Evolutionary conservation across 2,113 vertebrate species (phyloP), one percentile per base, ranked within the genome.

Genomic region (Bettongia penicillata): DNA sequence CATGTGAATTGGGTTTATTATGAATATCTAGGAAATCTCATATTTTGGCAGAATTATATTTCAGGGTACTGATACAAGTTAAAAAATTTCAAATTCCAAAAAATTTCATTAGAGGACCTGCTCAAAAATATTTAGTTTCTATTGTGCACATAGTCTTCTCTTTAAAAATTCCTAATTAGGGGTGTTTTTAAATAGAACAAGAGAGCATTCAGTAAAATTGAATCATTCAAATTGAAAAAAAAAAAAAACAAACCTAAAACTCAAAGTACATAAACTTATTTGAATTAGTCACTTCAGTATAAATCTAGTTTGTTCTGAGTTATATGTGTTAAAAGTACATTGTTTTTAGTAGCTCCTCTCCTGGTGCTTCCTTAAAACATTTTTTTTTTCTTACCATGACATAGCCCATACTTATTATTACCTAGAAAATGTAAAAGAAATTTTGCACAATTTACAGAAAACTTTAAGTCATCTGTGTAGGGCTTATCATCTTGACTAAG

Each of bases 91-190:
- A 95, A 57, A 91, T 93, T 53, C 11, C 92, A n/a, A 53, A 7
- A 94, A 89, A 92, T 53, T 93, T 53, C 77, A 1, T 26, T 90
- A 43, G 8, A 7, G 1, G 93, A 12, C 0, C 53, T 94, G 28
- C 5, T 89, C 49, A 95, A 95, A 55, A 49, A 28, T 4, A 94
- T 94, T 61, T 51, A 53, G 3, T 61, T 55, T 95, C 26, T 48
- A 3, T 0, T 47, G 43, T 90, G 3, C 22, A 57, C 11, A 57
- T 50, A 47, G 37, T 16, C 47, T 26, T 91, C 8, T 84, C 93
- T 2, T 47, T 61, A 92, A 53, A 51, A 55, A n/a, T 89, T 4
- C 12, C 28, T 23, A 94, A 91, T 48, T 51, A 92, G 55, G 3
- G 3, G 61, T 19, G 51, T 24, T n/a, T 47, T 37, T 84, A 95